These are phyloP conservation scores for Salvelinus namaycush DNA, from an alignment of 2,113 vertebrate genomes.

Conservation along the genomic window DNA sequence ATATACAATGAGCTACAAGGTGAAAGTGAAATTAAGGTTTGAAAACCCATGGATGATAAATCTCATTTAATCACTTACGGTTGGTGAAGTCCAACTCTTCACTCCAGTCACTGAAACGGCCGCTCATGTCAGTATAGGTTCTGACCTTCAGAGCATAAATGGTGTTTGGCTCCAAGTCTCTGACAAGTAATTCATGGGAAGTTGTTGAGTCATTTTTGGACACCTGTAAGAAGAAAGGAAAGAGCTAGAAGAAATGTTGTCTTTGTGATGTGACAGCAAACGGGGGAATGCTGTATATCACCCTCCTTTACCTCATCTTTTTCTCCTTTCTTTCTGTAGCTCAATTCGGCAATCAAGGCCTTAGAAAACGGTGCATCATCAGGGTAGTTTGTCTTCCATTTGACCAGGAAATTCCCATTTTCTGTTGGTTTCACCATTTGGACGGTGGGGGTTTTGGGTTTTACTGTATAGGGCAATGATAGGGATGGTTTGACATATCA, in stretches of 20 bases:
- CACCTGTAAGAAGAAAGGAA: background rate
- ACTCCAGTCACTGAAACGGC: constrained; percentile 60
- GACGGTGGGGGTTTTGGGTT: constrained; percentile 56
- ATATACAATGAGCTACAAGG: background rate
- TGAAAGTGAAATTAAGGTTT: background rate
- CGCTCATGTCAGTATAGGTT: rapidly evolving
- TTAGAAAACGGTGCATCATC: rapidly evolving
- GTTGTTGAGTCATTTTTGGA: rapidly evolving
- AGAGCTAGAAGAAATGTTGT: background rate
- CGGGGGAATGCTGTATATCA: background rate
- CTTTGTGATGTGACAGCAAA: background rate
- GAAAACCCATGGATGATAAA: background rate
- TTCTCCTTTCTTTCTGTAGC: constrained; percentile 48
- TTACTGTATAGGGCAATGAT: constrained; percentile 48
- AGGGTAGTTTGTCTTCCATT: constrained; percentile 37
- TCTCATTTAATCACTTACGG: constrained; percentile 48
- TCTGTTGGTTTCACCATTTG: constrained; percentile 16
- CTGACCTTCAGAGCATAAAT: constrained; percentile 57
- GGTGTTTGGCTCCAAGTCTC: constrained; percentile 31
- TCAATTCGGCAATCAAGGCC: background rate
- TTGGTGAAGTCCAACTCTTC: constrained; percentile 48
- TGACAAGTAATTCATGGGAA: constrained; percentile 39
- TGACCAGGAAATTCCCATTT: constrained; percentile 44
- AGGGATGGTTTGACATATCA: background rate
- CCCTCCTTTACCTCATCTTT: constrained; percentile 28